These are phyloP conservation scores for Salvator merianae DNA, from an alignment of 2,113 vertebrate species.

Conservation along the genomic window DNA sequence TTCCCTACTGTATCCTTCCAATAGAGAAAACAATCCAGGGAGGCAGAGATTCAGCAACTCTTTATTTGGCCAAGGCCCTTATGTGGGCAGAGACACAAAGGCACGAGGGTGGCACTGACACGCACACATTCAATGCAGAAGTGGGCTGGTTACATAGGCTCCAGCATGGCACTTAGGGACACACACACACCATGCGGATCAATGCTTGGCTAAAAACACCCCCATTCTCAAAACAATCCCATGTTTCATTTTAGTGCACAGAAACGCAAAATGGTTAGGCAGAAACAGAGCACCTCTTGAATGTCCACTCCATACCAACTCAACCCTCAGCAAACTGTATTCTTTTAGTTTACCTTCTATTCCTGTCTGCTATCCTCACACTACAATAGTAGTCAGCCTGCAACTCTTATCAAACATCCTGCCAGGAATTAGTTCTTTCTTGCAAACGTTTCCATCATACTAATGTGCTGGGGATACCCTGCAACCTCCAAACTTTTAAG, in stretches of 20 bases:
- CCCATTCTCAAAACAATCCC: conserved; percentile 16
- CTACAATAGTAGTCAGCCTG: neutral
- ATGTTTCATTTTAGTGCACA: conserved; percentile 29
- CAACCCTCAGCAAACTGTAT: neutral
- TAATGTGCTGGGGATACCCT: neutral
- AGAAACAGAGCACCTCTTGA: neutral
- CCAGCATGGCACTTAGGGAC: conserved; percentile 40
- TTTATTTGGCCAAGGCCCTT: conserved; percentile 43
- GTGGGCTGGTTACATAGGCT: conserved; percentile 27
- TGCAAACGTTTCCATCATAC: neutral
- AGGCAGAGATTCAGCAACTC: conserved; percentile 19
- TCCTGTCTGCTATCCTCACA: neutral
- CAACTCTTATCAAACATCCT: neutral
- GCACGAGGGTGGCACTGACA: conserved; percentile 52
- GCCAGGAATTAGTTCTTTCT: neutral
- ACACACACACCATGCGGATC: conserved; percentile 21
- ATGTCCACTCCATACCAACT: neutral
- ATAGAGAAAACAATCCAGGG: neutral
- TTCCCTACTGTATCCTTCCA: neutral
- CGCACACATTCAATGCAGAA: conserved; percentile 20
- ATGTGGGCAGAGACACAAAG: conserved; percentile 53
- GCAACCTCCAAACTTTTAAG: neutral
- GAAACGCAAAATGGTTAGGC: conserved; percentile 16
- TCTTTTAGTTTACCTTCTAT: neutral
- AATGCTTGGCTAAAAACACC: conserved; percentile 25